phyloP scores from a whole-genome alignment of 2,113 vertebrate genomes.

The Phaethornis superciliosus region DNA sequence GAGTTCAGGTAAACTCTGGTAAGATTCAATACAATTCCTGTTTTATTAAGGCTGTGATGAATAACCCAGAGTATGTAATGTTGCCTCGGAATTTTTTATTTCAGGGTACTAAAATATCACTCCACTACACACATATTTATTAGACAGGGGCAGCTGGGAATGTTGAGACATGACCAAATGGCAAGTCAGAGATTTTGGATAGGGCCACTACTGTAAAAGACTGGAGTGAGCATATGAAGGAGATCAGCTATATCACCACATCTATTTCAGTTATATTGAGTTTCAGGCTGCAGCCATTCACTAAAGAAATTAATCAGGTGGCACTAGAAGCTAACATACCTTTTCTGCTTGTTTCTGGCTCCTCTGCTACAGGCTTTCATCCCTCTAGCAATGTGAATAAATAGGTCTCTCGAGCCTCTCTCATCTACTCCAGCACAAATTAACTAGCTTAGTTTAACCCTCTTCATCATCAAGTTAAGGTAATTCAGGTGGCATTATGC shows the following conservation, averaged over 20 bases:
- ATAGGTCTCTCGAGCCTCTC: neutral
- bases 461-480: neutral
- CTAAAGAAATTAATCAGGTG: neutral
- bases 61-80: neutral
- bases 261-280: constrained; percentile 6
- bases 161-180: neutral
- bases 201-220: neutral
- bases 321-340: neutral
- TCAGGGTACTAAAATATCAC: neutral
- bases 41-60: neutral
- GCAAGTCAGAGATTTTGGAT: neutral
- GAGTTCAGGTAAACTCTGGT: neutral
- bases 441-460: neutral
- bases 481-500: neutral
- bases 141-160: constrained; percentile 24
- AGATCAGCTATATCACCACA: neutral
- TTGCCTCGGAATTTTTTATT: neutral
- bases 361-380: neutral
- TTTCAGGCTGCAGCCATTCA: neutral
- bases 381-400: neutral
- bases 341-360: neutral
- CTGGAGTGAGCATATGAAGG: neutral
- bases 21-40: neutral
- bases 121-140: neutral
- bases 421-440: neutral